Conservation (phyloP, 2,797 vertebrate species). For the Sebastiscus albofasciatus region DNA sequence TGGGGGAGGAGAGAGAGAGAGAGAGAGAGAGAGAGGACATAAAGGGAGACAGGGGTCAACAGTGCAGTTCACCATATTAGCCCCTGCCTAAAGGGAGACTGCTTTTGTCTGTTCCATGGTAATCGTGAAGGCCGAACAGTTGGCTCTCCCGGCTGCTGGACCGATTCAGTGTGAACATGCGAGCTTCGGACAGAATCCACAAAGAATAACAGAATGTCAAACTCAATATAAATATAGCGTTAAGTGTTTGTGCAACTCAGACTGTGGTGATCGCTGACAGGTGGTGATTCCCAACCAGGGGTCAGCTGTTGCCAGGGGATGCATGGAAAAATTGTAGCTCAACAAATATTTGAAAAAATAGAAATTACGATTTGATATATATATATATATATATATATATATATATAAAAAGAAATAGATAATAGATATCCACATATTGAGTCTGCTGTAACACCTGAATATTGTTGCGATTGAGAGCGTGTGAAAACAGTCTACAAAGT, state of each 20-base stretch:
- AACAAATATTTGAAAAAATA: neutral
- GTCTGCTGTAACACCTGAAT: neutral
- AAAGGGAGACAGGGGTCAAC: conserved; percentile 65
- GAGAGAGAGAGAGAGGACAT: conserved; percentile 23
- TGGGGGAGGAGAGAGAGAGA: conserved; percentile 6
- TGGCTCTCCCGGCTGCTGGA: conserved; percentile 18
- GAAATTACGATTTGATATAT: neutral
- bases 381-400: neutral
- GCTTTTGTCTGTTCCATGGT: conserved; percentile 55
- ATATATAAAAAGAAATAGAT: accelerated
- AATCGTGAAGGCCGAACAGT: conserved; percentile 19
- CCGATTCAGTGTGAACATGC: neutral
- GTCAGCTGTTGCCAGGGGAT: neutral
- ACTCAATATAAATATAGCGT: neutral
- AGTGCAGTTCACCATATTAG: conserved; percentile 52
- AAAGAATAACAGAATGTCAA: neutral
- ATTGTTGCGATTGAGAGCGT: neutral
- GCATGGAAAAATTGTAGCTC: neutral
- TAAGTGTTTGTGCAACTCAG: neutral
- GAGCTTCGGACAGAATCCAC: neutral
- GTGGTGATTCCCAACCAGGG: neutral
- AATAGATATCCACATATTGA: neutral
- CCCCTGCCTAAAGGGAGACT: conserved; percentile 28
- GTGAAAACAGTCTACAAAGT: neutral
- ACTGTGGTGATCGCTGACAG: neutral